Evolutionary conservation across 2,888 invertebrate species (phyloP).

Genomic region (Drosophila percnosoma): DNA sequence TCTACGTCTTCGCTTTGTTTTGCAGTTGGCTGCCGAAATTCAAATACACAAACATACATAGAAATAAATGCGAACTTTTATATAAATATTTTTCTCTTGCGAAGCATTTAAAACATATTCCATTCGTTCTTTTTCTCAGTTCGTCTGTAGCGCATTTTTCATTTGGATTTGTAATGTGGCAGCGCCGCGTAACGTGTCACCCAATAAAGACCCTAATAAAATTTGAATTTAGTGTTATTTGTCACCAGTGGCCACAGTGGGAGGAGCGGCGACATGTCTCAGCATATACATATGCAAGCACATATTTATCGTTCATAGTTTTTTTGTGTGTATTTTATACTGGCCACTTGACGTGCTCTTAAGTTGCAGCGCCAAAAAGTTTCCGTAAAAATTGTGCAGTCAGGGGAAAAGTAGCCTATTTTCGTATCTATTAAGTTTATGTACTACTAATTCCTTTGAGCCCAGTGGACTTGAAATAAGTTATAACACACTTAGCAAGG

Average conservation of each 20-base stretch:
- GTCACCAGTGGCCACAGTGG: slow-evolving; percentile 65
- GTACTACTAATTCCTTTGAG: slow-evolving; percentile 21
- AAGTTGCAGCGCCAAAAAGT: slow-evolving; percentile 36
- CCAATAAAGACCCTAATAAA: slow-evolving; percentile 79
- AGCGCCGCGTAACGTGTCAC: slow-evolving; percentile 56
- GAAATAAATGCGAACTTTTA: slow-evolving; percentile 46
- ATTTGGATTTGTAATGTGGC: slow-evolving; percentile 46
- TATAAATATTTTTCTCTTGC: slow-evolving; percentile 24
- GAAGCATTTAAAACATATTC: slow-evolving; percentile 73
- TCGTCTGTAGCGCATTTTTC: slow-evolving; percentile 29
- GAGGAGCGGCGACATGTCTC: neutral
- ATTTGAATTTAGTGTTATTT: slow-evolving; percentile 79
- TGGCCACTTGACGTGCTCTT: slow-evolving; percentile 16
- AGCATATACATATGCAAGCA: slow-evolving; percentile 21
- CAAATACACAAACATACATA: slow-evolving; percentile 40
- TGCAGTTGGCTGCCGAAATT: slow-evolving; percentile 41
- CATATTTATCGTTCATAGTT: slow-evolving; percentile 28
- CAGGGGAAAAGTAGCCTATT: slow-evolving; percentile 26
- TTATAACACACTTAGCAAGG: slow-evolving; percentile 3
- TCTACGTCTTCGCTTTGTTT: slow-evolving; percentile 17
- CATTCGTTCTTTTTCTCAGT: slow-evolving; percentile 28
- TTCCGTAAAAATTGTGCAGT: slow-evolving; percentile 20
- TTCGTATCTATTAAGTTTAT: slow-evolving; percentile 22
- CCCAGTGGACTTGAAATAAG: slow-evolving; percentile 1
- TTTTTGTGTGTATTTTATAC: slow-evolving; percentile 38